Base-by-base conservation (phyloP, 2,888 invertebrate genomes). In the Epirrita christyi region DNA sequence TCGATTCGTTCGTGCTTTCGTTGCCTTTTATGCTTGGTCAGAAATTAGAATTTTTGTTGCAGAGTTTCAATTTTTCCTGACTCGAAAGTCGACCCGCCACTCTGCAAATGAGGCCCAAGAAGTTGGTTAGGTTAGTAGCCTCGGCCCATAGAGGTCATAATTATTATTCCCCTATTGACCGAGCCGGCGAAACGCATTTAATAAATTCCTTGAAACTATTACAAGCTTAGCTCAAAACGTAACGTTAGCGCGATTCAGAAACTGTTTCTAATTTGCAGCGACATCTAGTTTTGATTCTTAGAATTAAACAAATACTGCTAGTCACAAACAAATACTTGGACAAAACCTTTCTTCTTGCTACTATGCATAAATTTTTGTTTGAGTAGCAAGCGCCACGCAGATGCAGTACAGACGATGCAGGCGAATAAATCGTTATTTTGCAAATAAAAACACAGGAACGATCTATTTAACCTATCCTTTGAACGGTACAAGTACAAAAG, bases 131-230 rank as follows among this genome's bases (percentile, higher is more conserved):
- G 92, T 92, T 92, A 92, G 92, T 49, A 55, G 50, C 90, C 92
- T 92, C 89, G 78, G 63, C 87, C 94, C 93, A 93, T 93, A 93
- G 92, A 92, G 78, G 81, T 81, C 95, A 94, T 93, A n/a, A n/a
- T n/a, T n/a, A 93, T 94, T 95, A 13, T 9, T 36, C 51, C 93
- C 92, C 93, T 93, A 94, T 93, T 94, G 95, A 95, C 94, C 94
- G 96, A 95, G 95, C 95, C 94, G 95, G 95, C 94, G 87, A 88
- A 93, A 93, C 91, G 93, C 91, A 21, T 2, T 6, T 11, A 9
- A 1, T 4, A 1, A 0, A 4, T 0, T 14, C 6, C n/a, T 54
- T 32, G 6, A 9, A 42, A 32, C 8, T 89, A 78, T 29, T 82
- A 62, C 64, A 70, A 64, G 47, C 32, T 15, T 10, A 50, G 8